Percentiles rank a stretch among this genome's conserved stretches.
Evolutionary conservation across 2,797 vertebrate species (phyloP).

Genomic region (Sebastolobus altivelis): DNA sequence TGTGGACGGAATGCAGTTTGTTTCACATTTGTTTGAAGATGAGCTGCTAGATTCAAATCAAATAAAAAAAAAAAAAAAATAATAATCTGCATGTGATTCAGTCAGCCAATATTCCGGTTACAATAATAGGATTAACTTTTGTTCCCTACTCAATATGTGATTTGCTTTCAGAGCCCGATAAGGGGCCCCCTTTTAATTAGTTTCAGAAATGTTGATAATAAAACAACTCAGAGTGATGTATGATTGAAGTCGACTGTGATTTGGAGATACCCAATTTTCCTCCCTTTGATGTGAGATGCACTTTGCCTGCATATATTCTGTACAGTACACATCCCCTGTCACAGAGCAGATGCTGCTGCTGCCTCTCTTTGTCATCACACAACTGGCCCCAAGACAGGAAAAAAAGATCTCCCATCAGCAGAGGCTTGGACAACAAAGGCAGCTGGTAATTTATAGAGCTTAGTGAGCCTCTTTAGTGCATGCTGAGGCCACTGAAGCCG

Average conservation of each 20-base stretch:
- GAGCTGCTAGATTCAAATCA: constrained; percentile 60
- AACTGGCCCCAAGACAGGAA: constrained; percentile 35
- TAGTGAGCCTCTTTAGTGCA: constrained; percentile 44
- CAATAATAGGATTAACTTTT: constrained; percentile 78
- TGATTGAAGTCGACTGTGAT: constrained; percentile 61
- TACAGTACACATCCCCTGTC: constrained; percentile 22
- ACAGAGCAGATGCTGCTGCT: constrained; percentile 51
- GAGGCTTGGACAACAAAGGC: constrained; percentile 49
- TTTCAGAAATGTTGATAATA: constrained; percentile 62
- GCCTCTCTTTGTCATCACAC: constrained; percentile 39
- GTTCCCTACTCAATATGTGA: constrained; percentile 64
- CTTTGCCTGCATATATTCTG: constrained; percentile 46
- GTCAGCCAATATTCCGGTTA: constrained; percentile 65
- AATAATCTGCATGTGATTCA: constrained; percentile 65
- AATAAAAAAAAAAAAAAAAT: constrained; percentile 52
- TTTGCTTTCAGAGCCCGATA: constrained; percentile 70
- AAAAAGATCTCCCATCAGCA: constrained; percentile 39
- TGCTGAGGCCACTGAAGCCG: constrained; percentile 18
- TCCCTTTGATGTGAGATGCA: constrained; percentile 64
- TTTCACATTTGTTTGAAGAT: constrained; percentile 53
- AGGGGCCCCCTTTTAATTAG: constrained; percentile 69
- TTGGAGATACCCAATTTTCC: constrained; percentile 45
- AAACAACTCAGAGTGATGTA: constrained; percentile 48
- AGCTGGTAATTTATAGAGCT: constrained; percentile 51
- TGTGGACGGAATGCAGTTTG: constrained; percentile 18